These are phyloP conservation scores for Triplophysa siluroides DNA, from an alignment of 2,113 vertebrate species.

Conservation along the genomic window DNA sequence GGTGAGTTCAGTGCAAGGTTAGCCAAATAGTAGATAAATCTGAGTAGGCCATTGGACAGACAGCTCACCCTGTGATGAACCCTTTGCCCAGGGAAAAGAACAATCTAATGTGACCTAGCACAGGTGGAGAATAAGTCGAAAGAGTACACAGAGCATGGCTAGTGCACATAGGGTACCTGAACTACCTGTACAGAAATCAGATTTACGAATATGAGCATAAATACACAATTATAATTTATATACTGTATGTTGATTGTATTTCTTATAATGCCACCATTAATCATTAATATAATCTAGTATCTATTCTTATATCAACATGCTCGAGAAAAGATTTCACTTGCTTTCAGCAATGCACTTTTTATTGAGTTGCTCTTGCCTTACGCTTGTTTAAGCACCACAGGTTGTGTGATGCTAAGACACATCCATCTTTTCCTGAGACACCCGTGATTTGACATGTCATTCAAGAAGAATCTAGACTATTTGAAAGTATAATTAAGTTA, in stretches of 20 bases:
- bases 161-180: not conserved
- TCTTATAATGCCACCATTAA: too few species aligned
- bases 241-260: not conserved
- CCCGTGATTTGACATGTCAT: conserved; percentile 83
- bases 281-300: too few species aligned
- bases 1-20: conserved; percentile 89
- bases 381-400: not conserved
- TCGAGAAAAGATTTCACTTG: too few species aligned
- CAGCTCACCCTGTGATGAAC: conserved; percentile 83
- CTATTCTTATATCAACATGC: too few species aligned
- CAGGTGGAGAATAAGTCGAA: conserved; percentile 72
- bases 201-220: too few species aligned
- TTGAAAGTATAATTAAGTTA: too few species aligned
- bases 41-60: conserved; percentile 77
- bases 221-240: too few species aligned
- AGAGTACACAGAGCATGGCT: conserved; percentile 15
- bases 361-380: too few species aligned
- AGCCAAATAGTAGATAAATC: conserved; percentile 91
- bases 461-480: conserved; percentile 80
- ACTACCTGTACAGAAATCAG: too few species aligned
- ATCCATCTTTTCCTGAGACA: conserved; percentile 83
- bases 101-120: conserved; percentile 67
- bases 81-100: conserved; percentile 82
- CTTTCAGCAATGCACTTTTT: too few species aligned
- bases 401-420: conserved; percentile 5